A percentile compares a stretch with the other conserved stretches of the same genome.
These are phyloP conservation scores for Conger conger DNA, from an alignment of 2,113 vertebrate species.

Conservation along the genomic window DNA sequence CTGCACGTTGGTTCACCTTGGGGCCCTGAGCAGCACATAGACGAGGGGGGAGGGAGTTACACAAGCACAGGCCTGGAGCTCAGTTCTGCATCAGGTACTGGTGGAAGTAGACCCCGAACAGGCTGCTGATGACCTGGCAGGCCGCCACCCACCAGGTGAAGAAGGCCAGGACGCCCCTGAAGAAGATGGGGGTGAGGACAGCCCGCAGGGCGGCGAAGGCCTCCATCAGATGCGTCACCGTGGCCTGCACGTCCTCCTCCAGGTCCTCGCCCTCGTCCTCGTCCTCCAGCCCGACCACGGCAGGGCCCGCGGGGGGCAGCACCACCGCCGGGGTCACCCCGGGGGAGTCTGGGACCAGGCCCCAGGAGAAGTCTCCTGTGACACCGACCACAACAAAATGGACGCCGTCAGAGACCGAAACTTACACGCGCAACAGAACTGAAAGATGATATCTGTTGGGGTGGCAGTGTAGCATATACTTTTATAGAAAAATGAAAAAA, in stretches of 20 bases:
- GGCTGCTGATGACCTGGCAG: slow-evolving; percentile 87
- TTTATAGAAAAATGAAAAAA: too few relatives aligned
- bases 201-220: slow-evolving; percentile 64
- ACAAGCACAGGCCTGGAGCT: not conserved
- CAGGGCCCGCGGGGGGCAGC: not conserved
- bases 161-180: slow-evolving; percentile 84
- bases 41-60: not conserved
- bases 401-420: not conserved
- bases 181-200: slow-evolving; percentile 79
- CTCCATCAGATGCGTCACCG: slow-evolving; percentile 72
- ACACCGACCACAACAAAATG: not conserved
- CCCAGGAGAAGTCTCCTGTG: slow-evolving; percentile 87
- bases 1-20: not conserved
- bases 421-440: not conserved
- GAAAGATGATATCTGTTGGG: too few relatives aligned
- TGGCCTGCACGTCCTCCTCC: slow-evolving; percentile 73
- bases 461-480: too few relatives aligned
- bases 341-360: slow-evolving; percentile 53
- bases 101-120: slow-evolving; percentile 95
- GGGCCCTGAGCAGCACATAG: not conserved
- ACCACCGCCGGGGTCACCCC: slow-evolving; percentile 32
- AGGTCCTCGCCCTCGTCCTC: slow-evolving; percentile 63
- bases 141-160: slow-evolving; percentile 91
- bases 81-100: slow-evolving; percentile 84
- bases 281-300: slow-evolving; percentile 43